Percentiles rank a stretch among this genome's conserved stretches.
Conservation (phyloP, 1,140 invertebrate species). For the Megalonaias nervosa region DNA sequence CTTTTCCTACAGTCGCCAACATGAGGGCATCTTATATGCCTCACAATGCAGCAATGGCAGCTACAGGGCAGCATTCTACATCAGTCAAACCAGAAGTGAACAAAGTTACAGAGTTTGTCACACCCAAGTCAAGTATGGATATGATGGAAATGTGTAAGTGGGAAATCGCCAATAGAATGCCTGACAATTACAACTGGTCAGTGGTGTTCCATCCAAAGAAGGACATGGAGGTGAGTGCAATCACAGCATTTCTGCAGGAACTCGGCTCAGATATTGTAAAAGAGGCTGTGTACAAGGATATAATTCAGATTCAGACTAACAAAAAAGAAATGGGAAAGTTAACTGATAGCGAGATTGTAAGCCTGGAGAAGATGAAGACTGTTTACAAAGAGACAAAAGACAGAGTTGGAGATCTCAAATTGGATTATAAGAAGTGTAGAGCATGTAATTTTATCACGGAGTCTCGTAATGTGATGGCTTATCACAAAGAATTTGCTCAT, state of each 20-base stretch:
- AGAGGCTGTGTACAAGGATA: constrained; percentile 92
- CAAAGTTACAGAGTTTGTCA: not conserved
- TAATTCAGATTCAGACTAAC: constrained; percentile 88
- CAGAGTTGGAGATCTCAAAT: constrained; percentile 85
- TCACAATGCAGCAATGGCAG: constrained; percentile 15
- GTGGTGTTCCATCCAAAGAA: constrained; percentile 50
- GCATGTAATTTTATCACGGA: constrained; percentile 95
- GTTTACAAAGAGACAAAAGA: constrained; percentile 73
- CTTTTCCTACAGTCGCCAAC: not conserved
- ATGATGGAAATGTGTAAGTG: constrained; percentile 55
- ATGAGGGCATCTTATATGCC: not conserved
- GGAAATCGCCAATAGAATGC: constrained; percentile 53
- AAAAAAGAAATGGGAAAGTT: constrained; percentile 78
- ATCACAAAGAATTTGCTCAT: constrained; percentile 93
- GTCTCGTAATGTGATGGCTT: constrained; percentile 86
- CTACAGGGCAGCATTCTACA: constrained; percentile 20
- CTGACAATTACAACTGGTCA: constrained; percentile 54
- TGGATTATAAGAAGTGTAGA: constrained; percentile 87
- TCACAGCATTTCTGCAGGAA: constrained; percentile 94
- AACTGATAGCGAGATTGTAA: constrained; percentile 84
- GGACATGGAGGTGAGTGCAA: constrained; percentile 73
- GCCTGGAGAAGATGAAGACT: constrained; percentile 87
- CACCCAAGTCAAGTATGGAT: constrained; percentile 54
- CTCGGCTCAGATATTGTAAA: constrained; percentile 93
- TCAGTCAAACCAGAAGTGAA: constrained; percentile 80